phyloP scores from a whole-genome alignment of 1,140 invertebrate species.

The Augochlora pura region DNA sequence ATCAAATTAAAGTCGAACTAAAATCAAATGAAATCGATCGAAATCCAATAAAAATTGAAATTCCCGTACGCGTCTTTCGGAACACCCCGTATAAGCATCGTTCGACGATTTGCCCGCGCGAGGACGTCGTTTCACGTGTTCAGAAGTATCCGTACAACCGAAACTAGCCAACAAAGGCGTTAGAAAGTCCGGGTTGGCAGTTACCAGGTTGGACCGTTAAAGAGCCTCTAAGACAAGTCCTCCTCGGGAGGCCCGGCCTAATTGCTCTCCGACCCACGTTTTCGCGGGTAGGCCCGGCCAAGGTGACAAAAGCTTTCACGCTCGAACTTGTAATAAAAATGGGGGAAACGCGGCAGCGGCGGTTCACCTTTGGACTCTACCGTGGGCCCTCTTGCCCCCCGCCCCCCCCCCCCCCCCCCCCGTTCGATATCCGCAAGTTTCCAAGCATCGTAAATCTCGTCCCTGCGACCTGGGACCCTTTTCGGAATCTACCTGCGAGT shows the following conservation, averaged over 20 bases:
- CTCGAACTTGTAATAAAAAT: not conserved
- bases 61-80: too few species aligned
- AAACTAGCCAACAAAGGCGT: not conserved
- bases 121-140: too few species aligned
- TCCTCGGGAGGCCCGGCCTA: not conserved
- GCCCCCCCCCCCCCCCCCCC: not conserved
- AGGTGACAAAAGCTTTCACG: constrained; percentile 44
- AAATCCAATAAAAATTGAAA: too few species aligned
- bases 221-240: not conserved
- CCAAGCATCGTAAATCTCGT: constrained; percentile 35
- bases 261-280: not conserved
- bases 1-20: too few species aligned
- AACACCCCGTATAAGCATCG: too few species aligned
- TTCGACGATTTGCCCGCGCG: not conserved
- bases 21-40: too few species aligned
- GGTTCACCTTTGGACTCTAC: constrained; percentile 37
- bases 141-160: too few species aligned
- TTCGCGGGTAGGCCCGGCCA: not conserved
- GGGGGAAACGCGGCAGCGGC: not conserved
- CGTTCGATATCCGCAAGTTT: not conserved
- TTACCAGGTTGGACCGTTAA: not conserved
- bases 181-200: constrained; percentile 6
- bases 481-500: constrained; percentile 32
- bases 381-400: not conserved
- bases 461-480: constrained; percentile 5